phyloP scores from a whole-genome alignment of 2,113 vertebrate genomes.

The Chamaetylas fuelleborni region DNA sequence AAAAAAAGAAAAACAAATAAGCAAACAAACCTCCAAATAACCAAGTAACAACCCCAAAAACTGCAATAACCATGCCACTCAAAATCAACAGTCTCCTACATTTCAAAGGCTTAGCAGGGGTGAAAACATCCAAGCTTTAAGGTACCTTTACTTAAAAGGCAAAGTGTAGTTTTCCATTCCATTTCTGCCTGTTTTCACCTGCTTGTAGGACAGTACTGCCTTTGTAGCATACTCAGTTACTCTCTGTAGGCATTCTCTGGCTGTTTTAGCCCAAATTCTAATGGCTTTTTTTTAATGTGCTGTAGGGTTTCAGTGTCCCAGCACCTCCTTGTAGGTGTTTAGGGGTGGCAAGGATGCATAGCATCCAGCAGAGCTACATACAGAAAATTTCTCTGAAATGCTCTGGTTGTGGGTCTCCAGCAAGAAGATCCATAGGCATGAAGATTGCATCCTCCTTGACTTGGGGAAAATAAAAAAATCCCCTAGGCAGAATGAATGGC shows the following conservation, averaged over 20 bases:
- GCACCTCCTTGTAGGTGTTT: background rate
- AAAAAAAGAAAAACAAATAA: accelerated
- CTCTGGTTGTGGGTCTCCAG: background rate
- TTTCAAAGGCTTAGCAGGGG: background rate
- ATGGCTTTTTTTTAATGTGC: background rate
- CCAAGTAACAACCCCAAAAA: background rate
- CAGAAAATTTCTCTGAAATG: background rate
- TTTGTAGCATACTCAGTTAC: background rate
- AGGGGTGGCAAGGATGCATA: background rate
- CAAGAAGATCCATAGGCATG: background rate
- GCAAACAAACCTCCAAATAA: background rate
- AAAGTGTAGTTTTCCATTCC: background rate
- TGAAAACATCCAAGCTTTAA: background rate
- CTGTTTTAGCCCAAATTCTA: background rate
- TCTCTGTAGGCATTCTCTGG: background rate
- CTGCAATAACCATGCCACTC: background rate
- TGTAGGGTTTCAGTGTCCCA: background rate
- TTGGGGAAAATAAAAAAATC: background rate
- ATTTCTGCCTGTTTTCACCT: background rate
- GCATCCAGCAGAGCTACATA: background rate
- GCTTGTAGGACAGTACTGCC: background rate
- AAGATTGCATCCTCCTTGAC: background rate
- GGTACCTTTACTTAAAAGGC: background rate
- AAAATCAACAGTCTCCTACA: background rate
- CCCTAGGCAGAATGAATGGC: background rate